Evolutionary conservation across 1,140 invertebrate species (phyloP), one percentile per base, ranked within the genome.

Genomic region (Anagrus nilaparvatae): DNA sequence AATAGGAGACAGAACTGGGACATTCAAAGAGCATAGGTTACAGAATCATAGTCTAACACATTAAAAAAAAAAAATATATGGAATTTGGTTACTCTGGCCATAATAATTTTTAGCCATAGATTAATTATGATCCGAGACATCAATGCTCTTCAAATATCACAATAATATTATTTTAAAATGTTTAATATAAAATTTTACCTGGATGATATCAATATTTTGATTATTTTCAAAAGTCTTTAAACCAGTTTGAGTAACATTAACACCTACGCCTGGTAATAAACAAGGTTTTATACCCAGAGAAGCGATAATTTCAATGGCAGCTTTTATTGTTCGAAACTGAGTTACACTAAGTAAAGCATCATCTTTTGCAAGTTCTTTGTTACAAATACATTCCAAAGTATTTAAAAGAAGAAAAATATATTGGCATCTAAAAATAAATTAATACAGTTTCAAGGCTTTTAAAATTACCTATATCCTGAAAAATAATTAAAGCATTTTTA

Each of bases 261-360:
- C 61, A 5, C 81, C 81, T 36, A 87, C 55, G 3, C 78, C 77
- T 28, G 75, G 72, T 43, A 79, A 57, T n/a, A 85, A 54, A 54
- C 75, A 75, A 28, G 74, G 72, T 34, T 73, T 61, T 27, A 86
- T 69, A 44, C 82, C 82, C 32, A 84, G 59, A 19, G 70, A 73
- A 7, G 74, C 61, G 39, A 78, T 54, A 44, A 82, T 63, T 60
- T 82, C 73, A 27, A 81, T 65, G 44, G 63, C 60, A 17, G 56
- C 58, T 58, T 74, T 67, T 10, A 79, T 44, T 23, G 59, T 53
- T 58, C 69, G 72, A 40, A 71, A 70, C 55, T 78, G 66, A 49
- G 71, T 73, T 3, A 79, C 69, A 58, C 73, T 80, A 23, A 79
- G 59, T 10, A 71, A 57, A 34, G 65, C 63, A n/a, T 66, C 47